Conservation (phyloP, 2,113 vertebrate species). For the Benthochromis sp. region DNA sequence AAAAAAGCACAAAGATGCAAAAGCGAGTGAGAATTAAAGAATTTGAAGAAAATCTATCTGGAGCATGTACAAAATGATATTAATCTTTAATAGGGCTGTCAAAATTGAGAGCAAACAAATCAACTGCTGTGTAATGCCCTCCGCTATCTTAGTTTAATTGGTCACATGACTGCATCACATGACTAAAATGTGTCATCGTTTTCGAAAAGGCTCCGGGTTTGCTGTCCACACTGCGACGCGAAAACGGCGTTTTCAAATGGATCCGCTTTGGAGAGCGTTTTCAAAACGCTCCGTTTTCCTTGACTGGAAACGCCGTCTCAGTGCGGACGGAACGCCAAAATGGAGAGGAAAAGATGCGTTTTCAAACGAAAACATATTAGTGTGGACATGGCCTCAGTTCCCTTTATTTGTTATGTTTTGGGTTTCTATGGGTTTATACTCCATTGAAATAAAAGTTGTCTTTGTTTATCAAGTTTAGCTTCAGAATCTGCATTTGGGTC, state of each 20-base stretch:
- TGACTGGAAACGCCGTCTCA: not conserved
- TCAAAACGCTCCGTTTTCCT: not conserved
- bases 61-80: not conserved
- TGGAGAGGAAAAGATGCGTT: not conserved
- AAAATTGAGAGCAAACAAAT: not conserved
- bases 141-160: not conserved
- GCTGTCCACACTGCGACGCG: accelerated
- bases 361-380: not conserved
- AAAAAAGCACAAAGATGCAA: not conserved
- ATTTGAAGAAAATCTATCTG: not conserved
- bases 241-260: not conserved
- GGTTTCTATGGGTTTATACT: not conserved
- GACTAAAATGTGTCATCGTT: not conserved
- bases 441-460: not conserved
- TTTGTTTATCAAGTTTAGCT: not conserved
- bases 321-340: not conserved
- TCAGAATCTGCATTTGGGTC: not conserved
- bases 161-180: not conserved
- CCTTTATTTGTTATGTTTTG: not conserved
- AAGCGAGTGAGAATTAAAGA: not conserved
- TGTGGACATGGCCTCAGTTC: not conserved
- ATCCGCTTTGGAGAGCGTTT: not conserved
- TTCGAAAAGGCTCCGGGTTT: not conserved
- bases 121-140: not conserved
- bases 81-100: not conserved